These are phyloP conservation scores for Macropodus opercularis DNA, from an alignment of 2,797 vertebrate species.

Conservation along the genomic window DNA sequence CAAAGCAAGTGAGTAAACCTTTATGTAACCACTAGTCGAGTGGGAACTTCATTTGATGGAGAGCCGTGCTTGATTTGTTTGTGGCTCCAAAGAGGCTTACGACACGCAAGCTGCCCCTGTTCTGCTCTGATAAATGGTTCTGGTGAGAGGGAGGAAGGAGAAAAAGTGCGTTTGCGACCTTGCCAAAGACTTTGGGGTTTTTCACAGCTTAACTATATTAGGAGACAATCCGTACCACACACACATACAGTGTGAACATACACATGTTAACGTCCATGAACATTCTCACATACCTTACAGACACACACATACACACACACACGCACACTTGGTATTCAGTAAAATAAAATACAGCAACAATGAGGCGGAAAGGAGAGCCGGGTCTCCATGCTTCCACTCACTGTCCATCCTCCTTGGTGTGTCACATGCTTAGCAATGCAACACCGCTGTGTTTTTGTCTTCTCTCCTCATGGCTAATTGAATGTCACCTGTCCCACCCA, in stretches of 20 bases:
- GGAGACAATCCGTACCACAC: slow-evolving; percentile 70
- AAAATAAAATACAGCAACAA: slow-evolving; percentile 47
- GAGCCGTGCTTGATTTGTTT: slow-evolving; percentile 81
- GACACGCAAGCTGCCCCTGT: slow-evolving; percentile 79
- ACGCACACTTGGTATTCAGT: slow-evolving; percentile 47
- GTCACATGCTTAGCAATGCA: slow-evolving; percentile 56
- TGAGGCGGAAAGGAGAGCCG: slow-evolving; percentile 42
- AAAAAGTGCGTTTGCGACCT: slow-evolving; percentile 73
- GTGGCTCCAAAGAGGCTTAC: slow-evolving; percentile 80
- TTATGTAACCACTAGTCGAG: slow-evolving; percentile 73
- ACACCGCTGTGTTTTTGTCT: slow-evolving; percentile 50
- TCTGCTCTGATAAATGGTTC: slow-evolving; percentile 77
- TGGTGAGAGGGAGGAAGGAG: slow-evolving; percentile 69
- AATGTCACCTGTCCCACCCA: slow-evolving; percentile 75
- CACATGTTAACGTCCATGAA: slow-evolving; percentile 34
- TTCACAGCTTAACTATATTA: slow-evolving; percentile 81
- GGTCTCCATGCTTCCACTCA: slow-evolving; percentile 18
- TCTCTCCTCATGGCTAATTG: slow-evolving; percentile 55
- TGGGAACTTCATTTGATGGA: slow-evolving; percentile 75
- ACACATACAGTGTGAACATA: slow-evolving; percentile 47
- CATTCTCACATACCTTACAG: slow-evolving; percentile 18
- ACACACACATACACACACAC: slow-evolving; percentile 25
- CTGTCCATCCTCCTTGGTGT: slow-evolving; percentile 30
- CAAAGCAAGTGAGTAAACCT: slow-evolving; percentile 73
- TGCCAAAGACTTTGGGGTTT: slow-evolving; percentile 77